Evolutionary conservation across 2,797 vertebrate genomes (phyloP), one percentile per base, ranked within the genome.

Genomic region (Lepus townsendii): DNA sequence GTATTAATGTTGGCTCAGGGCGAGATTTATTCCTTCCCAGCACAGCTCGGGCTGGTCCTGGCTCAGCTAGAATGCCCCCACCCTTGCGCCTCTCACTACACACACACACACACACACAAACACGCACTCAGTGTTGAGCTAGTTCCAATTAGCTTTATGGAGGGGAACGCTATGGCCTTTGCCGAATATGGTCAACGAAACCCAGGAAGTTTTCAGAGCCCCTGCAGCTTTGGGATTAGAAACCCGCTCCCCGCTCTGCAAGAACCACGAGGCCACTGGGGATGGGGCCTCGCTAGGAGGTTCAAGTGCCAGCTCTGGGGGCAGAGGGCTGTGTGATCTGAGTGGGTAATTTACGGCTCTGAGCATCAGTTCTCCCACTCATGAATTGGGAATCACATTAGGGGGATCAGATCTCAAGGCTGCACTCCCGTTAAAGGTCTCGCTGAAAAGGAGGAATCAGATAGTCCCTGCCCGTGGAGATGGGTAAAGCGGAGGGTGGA

Each of bases 1-100:
- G 47, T 95, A 94, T 97, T 97, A 96, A 96, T 97, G 97, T 96
- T 97, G 96, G 95, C 94, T 97, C 94, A 90, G 38, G 20, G 75
- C 32, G 84, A 96, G 95, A 97, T 96, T 97, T 96, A 97, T 96
- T 85, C 88, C 94, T 96, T 97, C 97, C 96, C 94, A 90, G 96
- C 95, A 97, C 26, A 86, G 93, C 91, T 89, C 84, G 1, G 68
- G 73, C 80, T 93, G 60, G 78, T 78, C 80, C 83, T 30, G 11
- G 52, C 95, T 95, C 69, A 52, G 38, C 79, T 27, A 72, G 12
- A 32, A 20, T 89, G 50, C 54, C 52, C 83, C 83, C 50, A 54
- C 69, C 79, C 57, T 86, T 30, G 12, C 6, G 2, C 26, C n/a
- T 12, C 47, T 65, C 20, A 60, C 47, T 17, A 12, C 2, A 32